Conservation (phyloP, 2,113 vertebrate species). For the Falcunculus frontatus region DNA sequence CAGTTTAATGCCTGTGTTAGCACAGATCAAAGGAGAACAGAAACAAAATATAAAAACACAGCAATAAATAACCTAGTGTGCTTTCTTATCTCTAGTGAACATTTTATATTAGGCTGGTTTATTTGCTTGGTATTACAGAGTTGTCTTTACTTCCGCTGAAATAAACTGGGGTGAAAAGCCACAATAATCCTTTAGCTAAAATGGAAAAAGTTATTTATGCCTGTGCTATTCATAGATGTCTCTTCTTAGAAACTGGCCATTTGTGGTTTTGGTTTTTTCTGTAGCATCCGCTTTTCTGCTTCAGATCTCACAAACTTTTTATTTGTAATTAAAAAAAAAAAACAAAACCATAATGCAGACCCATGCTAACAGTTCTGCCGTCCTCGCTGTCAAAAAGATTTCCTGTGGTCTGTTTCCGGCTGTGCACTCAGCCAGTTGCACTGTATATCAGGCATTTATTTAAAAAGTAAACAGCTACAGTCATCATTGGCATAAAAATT, state of each 20-base stretch:
- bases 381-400: constrained; percentile 27
- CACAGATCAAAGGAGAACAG: constrained; percentile 12
- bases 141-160: constrained; percentile 1
- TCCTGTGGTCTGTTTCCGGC: constrained; percentile 32
- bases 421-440: neutral
- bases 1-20: neutral
- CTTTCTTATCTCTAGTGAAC: constrained; percentile 1
- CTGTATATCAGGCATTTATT: constrained; percentile 1
- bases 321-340: neutral
- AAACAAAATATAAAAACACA: constrained; percentile 27
- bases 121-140: constrained; percentile 1
- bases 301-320: neutral
- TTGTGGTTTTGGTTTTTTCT: neutral
- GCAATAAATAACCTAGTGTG: constrained; percentile 6
- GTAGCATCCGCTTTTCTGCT: neutral
- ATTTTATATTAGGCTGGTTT: constrained; percentile 9
- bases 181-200: constrained; percentile 24
- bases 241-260: constrained; percentile 46
- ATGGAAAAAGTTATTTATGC: constrained; percentile 47
- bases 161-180: constrained; percentile 26
- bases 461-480: constrained; percentile 12
- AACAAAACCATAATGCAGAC: neutral
- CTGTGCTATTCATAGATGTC: constrained; percentile 32
- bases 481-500: neutral
- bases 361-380: constrained; percentile 10